Conservation (phyloP, 2,113 vertebrate species). For the Merops nubicus region DNA sequence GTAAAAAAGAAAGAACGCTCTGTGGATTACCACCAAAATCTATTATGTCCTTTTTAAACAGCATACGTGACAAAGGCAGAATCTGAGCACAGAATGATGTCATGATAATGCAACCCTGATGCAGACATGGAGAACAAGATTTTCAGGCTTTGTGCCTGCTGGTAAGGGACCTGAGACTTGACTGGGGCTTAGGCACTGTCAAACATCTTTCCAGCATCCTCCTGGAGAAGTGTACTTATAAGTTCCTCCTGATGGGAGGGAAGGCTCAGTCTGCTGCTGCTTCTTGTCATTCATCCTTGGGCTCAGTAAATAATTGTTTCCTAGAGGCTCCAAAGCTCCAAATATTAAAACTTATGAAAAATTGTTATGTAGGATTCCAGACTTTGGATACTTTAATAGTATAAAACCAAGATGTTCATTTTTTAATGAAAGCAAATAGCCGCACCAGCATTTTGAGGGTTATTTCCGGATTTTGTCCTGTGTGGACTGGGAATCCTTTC, state of each 20-base stretch:
- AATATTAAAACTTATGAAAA: background rate
- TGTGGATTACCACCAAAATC: background rate
- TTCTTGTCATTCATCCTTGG: background rate
- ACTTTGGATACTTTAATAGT: background rate
- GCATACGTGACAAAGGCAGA: background rate
- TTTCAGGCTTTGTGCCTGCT: background rate
- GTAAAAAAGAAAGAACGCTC: background rate
- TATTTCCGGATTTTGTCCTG: background rate
- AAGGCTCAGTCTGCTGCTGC: background rate
- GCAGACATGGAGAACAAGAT: background rate
- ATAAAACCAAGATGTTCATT: background rate
- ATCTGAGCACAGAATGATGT: background rate
- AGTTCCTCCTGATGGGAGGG: background rate
- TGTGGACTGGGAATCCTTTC: background rate
- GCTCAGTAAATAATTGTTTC: background rate
- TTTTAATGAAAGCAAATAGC: background rate
- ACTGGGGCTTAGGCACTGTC: background rate
- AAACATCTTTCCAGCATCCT: background rate
- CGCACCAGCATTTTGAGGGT: background rate
- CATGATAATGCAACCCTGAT: background rate
- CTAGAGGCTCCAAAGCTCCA: background rate
- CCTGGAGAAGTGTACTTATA: background rate
- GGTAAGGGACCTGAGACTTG: background rate
- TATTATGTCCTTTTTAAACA: background rate
- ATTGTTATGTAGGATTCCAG: background rate